Base-by-base conservation (phyloP, 2,797 vertebrate species). In the Poecilia velifera region DNA sequence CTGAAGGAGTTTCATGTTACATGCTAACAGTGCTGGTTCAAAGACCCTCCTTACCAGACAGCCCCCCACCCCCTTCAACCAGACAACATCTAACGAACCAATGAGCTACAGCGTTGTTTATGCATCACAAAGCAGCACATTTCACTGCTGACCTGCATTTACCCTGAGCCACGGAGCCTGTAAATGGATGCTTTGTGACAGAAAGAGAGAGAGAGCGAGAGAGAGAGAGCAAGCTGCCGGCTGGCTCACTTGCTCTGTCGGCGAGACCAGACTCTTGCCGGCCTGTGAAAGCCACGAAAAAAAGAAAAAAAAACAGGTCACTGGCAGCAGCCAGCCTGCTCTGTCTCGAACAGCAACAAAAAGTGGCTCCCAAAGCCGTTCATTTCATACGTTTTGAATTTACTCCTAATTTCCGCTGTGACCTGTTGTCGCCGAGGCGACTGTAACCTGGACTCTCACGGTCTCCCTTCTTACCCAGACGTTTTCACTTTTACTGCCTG, bases 181-280 rank as follows among this genome's bases (percentile, higher is more conserved):
- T 88, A 88, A 90, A 90, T 88, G 86, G 85, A 88, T 85, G 86
- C 90, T 90, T 90, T 89, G 90, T 91, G 92, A 91, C 91, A 88
- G 86, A 81, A 2, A 62, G 59, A 57, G 10, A n/a, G 10, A 57
- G n/a, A 25, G 7, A 49, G 47, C 14, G 43, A 3, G 43, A 25
- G 51, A 55, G 87, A 84, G 86, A 78, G 86, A 79, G 82, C 39
- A 73, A 81, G 76, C 84, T 76, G 84, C 74, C 55, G 53, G 73
- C 85, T 34, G 9, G 83, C 81, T 80, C 0, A 13, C 84, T 79
- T 72, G 10, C 84, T 78, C 74, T 73, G 75, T 77, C 73, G 16
- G 68, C 22, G 76, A 87, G 83, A 78, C 84, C 0, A 16, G 81
- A 77, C 83, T 74, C 76, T 74, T 49, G 79, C 43, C 86, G 79